phyloP scores from a whole-genome alignment of 2,888 invertebrate species.

The Philonicus albiceps region DNA sequence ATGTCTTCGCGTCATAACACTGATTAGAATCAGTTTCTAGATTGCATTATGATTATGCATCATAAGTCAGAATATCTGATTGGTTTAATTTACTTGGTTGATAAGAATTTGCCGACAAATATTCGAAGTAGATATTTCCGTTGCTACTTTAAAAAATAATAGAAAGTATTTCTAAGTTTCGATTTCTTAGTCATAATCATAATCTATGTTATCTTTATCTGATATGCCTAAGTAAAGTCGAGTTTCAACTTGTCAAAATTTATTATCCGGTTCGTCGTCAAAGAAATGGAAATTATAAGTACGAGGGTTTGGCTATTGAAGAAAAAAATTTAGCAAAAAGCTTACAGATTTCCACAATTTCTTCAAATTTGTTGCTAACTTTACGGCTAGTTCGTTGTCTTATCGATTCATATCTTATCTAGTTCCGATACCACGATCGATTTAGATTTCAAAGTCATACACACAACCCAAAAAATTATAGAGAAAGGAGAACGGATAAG shows the following conservation, averaged over 20 bases:
- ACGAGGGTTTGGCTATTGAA: not conserved
- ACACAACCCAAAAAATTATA: not conserved
- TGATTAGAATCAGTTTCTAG: not conserved
- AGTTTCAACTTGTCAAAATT: not conserved
- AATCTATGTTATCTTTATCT: not conserved
- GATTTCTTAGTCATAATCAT: not conserved
- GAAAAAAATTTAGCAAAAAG: not conserved
- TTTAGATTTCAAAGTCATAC: not conserved
- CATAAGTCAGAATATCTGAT: not conserved
- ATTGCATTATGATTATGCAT: not conserved
- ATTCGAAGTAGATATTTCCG: not conserved
- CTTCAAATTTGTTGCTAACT: not conserved
- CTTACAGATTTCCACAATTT: not conserved
- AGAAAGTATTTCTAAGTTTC: not conserved
- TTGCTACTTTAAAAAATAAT: not conserved
- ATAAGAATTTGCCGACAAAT: not conserved
- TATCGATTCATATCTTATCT: slow-evolving; percentile 24
- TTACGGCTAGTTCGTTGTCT: not conserved
- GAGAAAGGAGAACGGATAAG: not conserved
- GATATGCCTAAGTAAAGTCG: not conserved
- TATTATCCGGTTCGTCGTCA: not conserved
- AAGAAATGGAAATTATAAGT: not conserved
- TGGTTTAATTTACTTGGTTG: not conserved
- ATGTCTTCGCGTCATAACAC: not conserved
- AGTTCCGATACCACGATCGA: not conserved